Conservation (phyloP, 2,113 vertebrate species). For the Sapayoa aenigma region DNA sequence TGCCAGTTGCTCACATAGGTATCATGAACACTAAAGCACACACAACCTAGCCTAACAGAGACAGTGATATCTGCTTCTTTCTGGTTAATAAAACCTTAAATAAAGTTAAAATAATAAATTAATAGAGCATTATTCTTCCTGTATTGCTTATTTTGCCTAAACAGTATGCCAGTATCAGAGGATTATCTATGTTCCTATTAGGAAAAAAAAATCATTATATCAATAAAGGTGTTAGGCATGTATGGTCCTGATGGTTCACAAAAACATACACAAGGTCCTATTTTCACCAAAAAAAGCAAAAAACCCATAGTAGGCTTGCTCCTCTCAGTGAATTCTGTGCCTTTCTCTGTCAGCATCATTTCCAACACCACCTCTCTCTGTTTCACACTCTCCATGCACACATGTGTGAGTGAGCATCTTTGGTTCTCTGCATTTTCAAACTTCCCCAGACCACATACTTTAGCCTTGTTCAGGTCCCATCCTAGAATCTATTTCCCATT, state of each 20-base stretch:
- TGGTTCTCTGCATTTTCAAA: neutral
- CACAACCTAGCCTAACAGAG: neutral
- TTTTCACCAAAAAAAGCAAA: neutral
- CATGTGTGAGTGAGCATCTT: rapidly evolving
- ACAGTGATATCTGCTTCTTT: neutral
- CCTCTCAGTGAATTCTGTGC: neutral
- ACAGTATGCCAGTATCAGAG: neutral
- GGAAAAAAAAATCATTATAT: neutral
- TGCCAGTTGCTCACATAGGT: neutral
- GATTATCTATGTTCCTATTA: neutral
- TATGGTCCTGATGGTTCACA: neutral
- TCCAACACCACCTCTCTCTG: neutral
- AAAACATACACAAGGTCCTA: neutral
- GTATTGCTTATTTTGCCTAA: neutral
- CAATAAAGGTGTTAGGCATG: neutral
- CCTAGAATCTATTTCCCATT: neutral
- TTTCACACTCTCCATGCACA: neutral
- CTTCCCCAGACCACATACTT: neutral
- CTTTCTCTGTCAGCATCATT: neutral
- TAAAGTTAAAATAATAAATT: neutral
- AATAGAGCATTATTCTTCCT: neutral
- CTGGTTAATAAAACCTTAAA: neutral
- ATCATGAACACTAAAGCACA: neutral
- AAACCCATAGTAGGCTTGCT: neutral
- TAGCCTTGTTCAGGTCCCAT: neutral